These are phyloP conservation scores for Drosophila setosimentum DNA, from an alignment of 2,888 invertebrate genomes.

Conservation along the genomic window DNA sequence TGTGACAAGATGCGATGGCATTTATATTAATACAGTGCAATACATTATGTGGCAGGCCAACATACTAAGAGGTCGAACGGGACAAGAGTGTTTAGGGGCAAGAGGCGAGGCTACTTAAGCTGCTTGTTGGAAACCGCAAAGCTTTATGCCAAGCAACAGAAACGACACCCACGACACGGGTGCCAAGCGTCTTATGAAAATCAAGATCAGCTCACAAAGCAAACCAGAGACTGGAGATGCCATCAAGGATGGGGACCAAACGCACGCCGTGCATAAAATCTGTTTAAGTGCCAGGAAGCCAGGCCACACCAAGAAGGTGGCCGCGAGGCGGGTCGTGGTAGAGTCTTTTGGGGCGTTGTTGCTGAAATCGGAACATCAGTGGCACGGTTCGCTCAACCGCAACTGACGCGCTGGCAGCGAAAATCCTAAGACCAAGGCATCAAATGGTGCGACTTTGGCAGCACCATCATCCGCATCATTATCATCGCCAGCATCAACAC, in stretches of 20 bases:
- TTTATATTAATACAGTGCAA: constrained; percentile 32
- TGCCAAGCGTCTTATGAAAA: constrained; percentile 62
- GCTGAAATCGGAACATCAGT: constrained; percentile 8
- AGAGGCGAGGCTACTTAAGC: constrained; percentile 50
- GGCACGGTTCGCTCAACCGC: constrained; percentile 22
- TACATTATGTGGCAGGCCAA: neutral
- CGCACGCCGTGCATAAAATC: constrained; percentile 58
- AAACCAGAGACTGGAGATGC: neutral
- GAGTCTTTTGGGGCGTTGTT: neutral
- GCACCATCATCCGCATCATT: constrained; percentile 9
- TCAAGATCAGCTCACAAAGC: constrained; percentile 57
- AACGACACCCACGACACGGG: constrained; percentile 25
- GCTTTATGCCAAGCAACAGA: constrained; percentile 44
- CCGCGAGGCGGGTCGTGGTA: too few species aligned
- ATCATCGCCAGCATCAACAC: constrained; percentile 16
- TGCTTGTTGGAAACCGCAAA: constrained; percentile 55
- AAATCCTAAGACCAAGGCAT: neutral
- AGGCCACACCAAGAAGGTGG: constrained; percentile 11
- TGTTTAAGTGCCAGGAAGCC: constrained; percentile 57
- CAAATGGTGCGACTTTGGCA: constrained; percentile 28
- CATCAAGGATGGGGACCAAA: neutral
- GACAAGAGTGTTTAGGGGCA: neutral
- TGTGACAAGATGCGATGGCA: constrained; percentile 21
- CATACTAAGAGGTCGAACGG: neutral
- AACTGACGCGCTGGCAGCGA: constrained; percentile 15